Percentiles rank a stretch among this genome's conserved stretches.
These are phyloP conservation scores for Crypturellus tataupa DNA, from an alignment of 2,797 vertebrate species.

Conservation along the genomic window DNA sequence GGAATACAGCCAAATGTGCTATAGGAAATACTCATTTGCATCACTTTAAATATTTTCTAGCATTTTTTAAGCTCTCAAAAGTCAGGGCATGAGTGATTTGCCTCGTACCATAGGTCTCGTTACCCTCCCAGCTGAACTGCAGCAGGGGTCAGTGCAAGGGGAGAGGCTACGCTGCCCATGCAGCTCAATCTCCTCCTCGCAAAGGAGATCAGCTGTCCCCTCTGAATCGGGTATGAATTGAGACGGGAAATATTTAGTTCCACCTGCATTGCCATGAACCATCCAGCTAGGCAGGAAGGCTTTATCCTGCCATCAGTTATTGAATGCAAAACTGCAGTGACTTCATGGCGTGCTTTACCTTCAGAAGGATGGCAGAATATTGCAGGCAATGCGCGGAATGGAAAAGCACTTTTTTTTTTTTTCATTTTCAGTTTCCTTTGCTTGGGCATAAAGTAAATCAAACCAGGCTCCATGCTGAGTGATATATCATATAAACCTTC, in stretches of 20 bases:
- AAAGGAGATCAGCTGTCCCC: not conserved
- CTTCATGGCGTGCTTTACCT: slow-evolving; percentile 28
- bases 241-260: slow-evolving; percentile 5
- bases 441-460: slow-evolving; percentile 68
- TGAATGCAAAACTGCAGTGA: slow-evolving; percentile 16
- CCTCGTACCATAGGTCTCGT: slow-evolving; percentile 25
- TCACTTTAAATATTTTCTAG: slow-evolving; percentile 75
- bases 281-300: slow-evolving; percentile 1
- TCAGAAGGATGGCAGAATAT: not conserved
- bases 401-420: slow-evolving; percentile 61
- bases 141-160: slow-evolving; percentile 38
- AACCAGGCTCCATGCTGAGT: slow-evolving; percentile 51
- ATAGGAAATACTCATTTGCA: slow-evolving; percentile 72
- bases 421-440: slow-evolving; percentile 57
- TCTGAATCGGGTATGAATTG: not conserved
- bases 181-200: not conserved
- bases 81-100: slow-evolving; percentile 68
- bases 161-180: not conserved
- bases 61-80: slow-evolving; percentile 68
- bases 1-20: slow-evolving; percentile 61
- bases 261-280: not conserved
- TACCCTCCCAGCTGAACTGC: slow-evolving; percentile 55
- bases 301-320: slow-evolving; percentile 26
- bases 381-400: not conserved
- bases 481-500: slow-evolving; percentile 63